Percentiles rank a stretch among this genome's conserved stretches.
Evolutionary conservation across 2,888 invertebrate species (phyloP).

Genomic region (Encarsia formosa): DNA sequence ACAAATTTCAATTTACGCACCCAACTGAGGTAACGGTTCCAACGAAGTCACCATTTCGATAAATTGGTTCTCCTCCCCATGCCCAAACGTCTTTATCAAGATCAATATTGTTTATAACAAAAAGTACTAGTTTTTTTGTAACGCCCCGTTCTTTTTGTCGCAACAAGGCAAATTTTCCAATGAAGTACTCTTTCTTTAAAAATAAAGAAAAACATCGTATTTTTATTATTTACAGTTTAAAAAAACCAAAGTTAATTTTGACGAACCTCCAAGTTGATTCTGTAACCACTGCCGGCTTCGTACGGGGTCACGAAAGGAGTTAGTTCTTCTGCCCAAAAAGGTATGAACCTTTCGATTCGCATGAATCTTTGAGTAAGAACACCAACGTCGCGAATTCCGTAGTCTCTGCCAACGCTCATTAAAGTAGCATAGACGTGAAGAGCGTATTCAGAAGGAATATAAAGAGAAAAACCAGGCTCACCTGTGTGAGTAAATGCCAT

Average conservation of each 20-base stretch:
- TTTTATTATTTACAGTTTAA: slow-evolving; percentile 1
- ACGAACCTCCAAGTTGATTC: slow-evolving; percentile 57
- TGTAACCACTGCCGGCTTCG: slow-evolving; percentile 62
- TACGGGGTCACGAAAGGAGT: slow-evolving; percentile 60
- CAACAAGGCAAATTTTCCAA: slow-evolving; percentile 62
- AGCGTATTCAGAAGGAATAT: slow-evolving; percentile 70
- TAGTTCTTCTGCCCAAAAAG: slow-evolving; percentile 70
- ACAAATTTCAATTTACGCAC: slow-evolving; percentile 52
- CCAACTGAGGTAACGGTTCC: slow-evolving; percentile 66
- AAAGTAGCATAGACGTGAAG: slow-evolving; percentile 69
- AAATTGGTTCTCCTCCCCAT: slow-evolving; percentile 68
- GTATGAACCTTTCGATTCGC: slow-evolving; percentile 67
- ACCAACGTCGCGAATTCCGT: slow-evolving; percentile 65
- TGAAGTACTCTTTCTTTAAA: slow-evolving; percentile 58
- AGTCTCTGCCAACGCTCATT: slow-evolving; percentile 63
- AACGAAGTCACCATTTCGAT: slow-evolving; percentile 62
- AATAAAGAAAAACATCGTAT: slow-evolving; percentile 17
- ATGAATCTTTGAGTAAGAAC: slow-evolving; percentile 64
- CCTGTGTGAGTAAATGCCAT: slow-evolving; percentile 71
- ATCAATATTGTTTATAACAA: slow-evolving; percentile 61
- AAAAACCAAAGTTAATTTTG: too few species aligned
- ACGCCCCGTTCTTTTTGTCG: slow-evolving; percentile 61
- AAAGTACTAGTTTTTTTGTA: slow-evolving; percentile 60
- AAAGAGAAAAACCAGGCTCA: slow-evolving; percentile 67
- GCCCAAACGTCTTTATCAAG: slow-evolving; percentile 65